Conservation (phyloP, 2,888 invertebrate genomes). For the Chaetoderma sp. region DNA sequence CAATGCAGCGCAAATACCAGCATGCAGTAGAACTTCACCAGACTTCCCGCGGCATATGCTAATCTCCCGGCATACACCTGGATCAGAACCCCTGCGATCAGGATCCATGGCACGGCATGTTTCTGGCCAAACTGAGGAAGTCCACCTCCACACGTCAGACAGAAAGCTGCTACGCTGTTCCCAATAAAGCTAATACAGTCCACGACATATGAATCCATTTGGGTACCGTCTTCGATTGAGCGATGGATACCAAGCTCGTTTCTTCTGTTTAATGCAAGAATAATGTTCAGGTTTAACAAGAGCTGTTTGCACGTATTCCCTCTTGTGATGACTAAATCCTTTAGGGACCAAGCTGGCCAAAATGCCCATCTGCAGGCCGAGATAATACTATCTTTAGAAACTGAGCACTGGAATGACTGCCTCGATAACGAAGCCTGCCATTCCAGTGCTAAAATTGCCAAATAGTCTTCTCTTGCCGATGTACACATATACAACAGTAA, state of each 20-base stretch:
- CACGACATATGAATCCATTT: constrained; percentile 35
- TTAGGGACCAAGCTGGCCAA: no score
- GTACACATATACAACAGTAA: no score
- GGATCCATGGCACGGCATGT: constrained; percentile 37
- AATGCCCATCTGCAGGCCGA: no score
- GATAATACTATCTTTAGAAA: no score
- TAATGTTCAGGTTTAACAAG: no score
- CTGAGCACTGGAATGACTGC: no score
- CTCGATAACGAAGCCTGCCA: no score
- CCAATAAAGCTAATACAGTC: constrained; percentile 37
- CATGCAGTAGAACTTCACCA: constrained; percentile 40
- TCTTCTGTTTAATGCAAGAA: constrained; percentile 1
- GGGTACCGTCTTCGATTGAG: constrained; percentile 33
- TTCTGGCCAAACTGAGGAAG: constrained; percentile 27
- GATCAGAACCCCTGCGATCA: constrained; percentile 42
- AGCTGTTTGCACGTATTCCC: constrained; percentile 1
- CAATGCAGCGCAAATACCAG: constrained; percentile 38
- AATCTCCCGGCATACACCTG: constrained; percentile 41
- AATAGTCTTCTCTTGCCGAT: no score
- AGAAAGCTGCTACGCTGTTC: constrained; percentile 38
- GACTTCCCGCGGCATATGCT: constrained; percentile 42
- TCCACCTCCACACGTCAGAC: constrained; percentile 41
- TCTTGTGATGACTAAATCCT: no score
- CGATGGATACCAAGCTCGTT: constrained; percentile 18
- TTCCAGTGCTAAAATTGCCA: no score